Base-by-base conservation (phyloP, 1,140 invertebrate genomes). In the Ceratina japonica region DNA sequence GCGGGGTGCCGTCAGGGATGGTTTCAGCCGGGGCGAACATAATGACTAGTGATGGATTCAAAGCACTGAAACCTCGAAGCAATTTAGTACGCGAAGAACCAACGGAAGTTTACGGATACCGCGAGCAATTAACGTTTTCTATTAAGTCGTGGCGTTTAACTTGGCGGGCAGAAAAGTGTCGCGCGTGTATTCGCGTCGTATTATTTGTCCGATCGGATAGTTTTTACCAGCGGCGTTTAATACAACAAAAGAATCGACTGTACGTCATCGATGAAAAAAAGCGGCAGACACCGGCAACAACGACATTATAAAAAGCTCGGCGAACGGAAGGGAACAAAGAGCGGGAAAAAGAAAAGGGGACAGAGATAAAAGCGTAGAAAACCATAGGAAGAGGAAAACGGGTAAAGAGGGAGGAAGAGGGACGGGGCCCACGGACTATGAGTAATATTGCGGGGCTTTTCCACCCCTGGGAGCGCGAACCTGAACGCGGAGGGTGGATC, bases 381-480 rank as follows among this genome's bases (percentile, higher is more conserved):
- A 61, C 49, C 44, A 49, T 44, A 44, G 75, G 63, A 72, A 24
- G 61, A 7, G 61, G 73, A 77, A 72, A 73, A 74, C 70, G 65
- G 52, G 61, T 70, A 15, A 61, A 51, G 75, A 58, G 27, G 56
- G 66, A 68, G 58, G 74, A 63, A 64, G 76, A 59, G 72, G 81
- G 79, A 81, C 83, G 84, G 80, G 85, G 81, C 84, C 83, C 85
- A 83, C 84, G 61, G 90, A 91, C 91, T 92, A 92, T 92, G 91
- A 92, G 90, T 92, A 92, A 92, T 92, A 92, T 92, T 89, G 89
- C 89, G 87, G 90, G 89, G 89, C 89, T 91, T 91, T 91, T 91
- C 89, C 85, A 91, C 87, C 90, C 89, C 85, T 83, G 87, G 86
- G 87, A 87, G 81, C 85, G 84, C 83, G 88, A 85, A 86, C 81